Evolutionary conservation across 2,797 vertebrate species (phyloP).

Genomic region (Tarsius wallacei): DNA sequence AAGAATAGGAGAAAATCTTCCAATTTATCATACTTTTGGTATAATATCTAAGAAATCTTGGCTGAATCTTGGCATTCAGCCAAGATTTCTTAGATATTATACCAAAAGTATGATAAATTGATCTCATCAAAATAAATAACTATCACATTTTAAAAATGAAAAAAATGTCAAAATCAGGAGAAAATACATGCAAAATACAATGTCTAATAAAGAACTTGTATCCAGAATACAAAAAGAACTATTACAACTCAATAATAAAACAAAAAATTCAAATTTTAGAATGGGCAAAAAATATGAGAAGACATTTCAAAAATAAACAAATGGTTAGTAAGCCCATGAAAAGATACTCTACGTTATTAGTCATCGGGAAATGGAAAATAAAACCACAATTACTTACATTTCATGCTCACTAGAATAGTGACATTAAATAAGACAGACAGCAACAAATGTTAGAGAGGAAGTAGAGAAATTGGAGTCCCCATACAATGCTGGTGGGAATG

Average conservation of each 20-base stretch:
- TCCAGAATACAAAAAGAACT: not conserved
- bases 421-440: not conserved
- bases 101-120: not conserved
- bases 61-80: not conserved
- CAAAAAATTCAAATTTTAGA: slow-evolving; percentile 18
- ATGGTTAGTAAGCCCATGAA: not conserved
- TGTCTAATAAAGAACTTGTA: not conserved
- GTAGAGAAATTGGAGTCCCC: not conserved
- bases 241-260: not conserved
- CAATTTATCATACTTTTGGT: too few species aligned
- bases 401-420: not conserved
- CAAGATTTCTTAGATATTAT: slow-evolving; percentile 33
- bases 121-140: slow-evolving; percentile 46
- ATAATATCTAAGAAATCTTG: too few species aligned
- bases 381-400: slow-evolving; percentile 26
- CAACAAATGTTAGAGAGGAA: not conserved
- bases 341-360: too few species aligned
- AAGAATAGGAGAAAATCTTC: slow-evolving; percentile 43
- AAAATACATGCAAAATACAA: too few species aligned
- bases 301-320: not conserved
- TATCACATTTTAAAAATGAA: not conserved
- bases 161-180: not conserved
- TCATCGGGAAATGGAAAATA: not conserved
- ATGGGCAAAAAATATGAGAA: not conserved
- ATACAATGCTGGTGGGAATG: not conserved